A percentile compares a stretch with the other conserved stretches of the same genome.
phyloP scores from a whole-genome alignment of 2,797 vertebrate genomes.

The Thaleichthys pacificus region DNA sequence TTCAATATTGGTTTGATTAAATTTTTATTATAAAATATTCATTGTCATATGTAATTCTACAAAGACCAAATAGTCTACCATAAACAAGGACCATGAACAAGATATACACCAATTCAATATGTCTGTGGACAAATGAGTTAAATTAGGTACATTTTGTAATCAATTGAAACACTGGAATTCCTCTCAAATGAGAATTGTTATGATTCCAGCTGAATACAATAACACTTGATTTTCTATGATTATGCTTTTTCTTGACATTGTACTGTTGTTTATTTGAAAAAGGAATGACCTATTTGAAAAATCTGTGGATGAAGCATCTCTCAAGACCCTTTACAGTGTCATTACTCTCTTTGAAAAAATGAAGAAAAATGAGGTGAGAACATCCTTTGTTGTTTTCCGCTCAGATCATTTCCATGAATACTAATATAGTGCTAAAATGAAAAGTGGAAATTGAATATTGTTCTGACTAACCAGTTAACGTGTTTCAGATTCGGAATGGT shows the following conservation, averaged over 20 bases:
- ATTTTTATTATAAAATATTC: background rate
- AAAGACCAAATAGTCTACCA: background rate
- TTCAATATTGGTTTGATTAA: background rate
- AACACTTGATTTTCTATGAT: background rate
- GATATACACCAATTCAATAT: no score
- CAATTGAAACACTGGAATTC: no score
- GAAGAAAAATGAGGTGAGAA: conserved; percentile 61
- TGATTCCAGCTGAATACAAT: background rate
- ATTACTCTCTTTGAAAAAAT: conserved; percentile 63
- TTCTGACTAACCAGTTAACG: conserved; percentile 4
- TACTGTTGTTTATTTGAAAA: background rate
- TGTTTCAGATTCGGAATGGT: conserved; percentile 69
- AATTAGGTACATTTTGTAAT: no score
- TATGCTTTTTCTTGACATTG: background rate
- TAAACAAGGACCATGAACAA: background rate
- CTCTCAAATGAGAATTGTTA: background rate
- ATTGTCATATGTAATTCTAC: background rate
- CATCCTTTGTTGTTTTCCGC: background rate
- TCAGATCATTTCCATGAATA: background rate
- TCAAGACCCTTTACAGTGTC: conserved; percentile 52
- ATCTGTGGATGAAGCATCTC: conserved; percentile 31
- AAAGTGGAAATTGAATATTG: background rate
- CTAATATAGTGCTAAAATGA: background rate
- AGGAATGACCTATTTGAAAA: conserved; percentile 54
- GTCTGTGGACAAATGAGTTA: no score